Evolutionary conservation across 2,888 invertebrate species (phyloP).

Genomic region (Baronia brevicornis): DNA sequence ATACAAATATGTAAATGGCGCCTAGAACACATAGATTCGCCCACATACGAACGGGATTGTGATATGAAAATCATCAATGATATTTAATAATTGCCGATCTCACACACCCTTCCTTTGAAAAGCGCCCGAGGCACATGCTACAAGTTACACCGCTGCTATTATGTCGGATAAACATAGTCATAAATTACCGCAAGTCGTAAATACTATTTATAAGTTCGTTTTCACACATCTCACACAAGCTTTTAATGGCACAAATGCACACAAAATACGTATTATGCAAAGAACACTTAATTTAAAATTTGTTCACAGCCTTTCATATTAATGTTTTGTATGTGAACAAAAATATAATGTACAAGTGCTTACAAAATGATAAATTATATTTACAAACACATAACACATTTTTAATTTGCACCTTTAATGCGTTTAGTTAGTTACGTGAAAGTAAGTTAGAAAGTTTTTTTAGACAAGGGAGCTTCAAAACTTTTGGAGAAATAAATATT

Average conservation of each 20-base stretch:
- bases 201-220: slow-evolving; percentile 10
- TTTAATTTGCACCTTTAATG: slow-evolving; percentile 3
- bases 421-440: no score
- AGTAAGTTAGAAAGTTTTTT: no score
- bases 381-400: slow-evolving; percentile 7
- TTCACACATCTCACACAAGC: slow-evolving; percentile 17
- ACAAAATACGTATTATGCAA: slow-evolving; percentile 13
- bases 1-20: no score
- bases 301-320: slow-evolving; percentile 53
- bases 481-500: no score
- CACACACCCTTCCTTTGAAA: no score
- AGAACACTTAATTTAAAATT: slow-evolving; percentile 26
- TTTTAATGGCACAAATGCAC: slow-evolving; percentile 19
- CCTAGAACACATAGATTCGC: no score
- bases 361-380: slow-evolving; percentile 15
- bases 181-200: slow-evolving; percentile 8
- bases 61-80: no score
- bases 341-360: slow-evolving; percentile 20
- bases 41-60: no score
- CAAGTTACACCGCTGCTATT: slow-evolving; percentile 9
- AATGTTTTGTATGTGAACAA: slow-evolving; percentile 32
- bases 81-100: no score
- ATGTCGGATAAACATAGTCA: slow-evolving; percentile 11
- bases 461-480: no score
- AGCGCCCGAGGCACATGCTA: no score